A percentile compares a stretch with the other conserved stretches of the same genome.
Evolutionary conservation across 2,888 invertebrate species (phyloP).

Genomic region (Eristalinus sepulchralis): DNA sequence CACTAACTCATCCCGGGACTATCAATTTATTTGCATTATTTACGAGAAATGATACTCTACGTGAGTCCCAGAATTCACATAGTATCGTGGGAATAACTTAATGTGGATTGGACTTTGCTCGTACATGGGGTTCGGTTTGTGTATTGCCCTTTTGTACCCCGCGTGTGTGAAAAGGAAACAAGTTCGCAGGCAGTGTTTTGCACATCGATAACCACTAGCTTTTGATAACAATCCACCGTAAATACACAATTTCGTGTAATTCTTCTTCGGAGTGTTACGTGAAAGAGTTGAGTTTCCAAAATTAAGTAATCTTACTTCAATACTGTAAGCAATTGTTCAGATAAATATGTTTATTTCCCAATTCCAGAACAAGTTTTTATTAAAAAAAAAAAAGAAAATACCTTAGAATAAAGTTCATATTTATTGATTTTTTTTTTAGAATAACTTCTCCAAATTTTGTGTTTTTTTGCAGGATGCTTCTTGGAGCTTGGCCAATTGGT

Average conservation of each 20-base stretch:
- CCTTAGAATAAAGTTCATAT: constrained; percentile 34
- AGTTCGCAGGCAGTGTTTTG: neutral
- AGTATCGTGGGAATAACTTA: constrained; percentile 24
- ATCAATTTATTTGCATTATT: constrained; percentile 66
- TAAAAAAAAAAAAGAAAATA: no score
- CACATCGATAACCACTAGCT: neutral
- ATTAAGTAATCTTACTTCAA: no score
- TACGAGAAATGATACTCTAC: constrained; percentile 44
- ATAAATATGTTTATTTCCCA: no score
- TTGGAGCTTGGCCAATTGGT: constrained; percentile 77
- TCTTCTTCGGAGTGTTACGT: no score
- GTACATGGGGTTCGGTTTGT: neutral
- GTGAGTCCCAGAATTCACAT: constrained; percentile 56
- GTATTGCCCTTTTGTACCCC: neutral
- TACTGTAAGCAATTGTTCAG: no score
- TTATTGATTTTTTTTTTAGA: constrained; percentile 44
- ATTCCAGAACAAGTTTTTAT: no score
- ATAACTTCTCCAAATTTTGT: constrained; percentile 1
- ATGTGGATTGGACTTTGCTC: neutral
- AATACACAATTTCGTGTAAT: neutral
- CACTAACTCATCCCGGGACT: neutral
- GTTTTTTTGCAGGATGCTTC: constrained; percentile 74
- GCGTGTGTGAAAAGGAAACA: neutral
- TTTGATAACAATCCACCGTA: neutral
- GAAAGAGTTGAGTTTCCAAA: no score